phyloP scores from a whole-genome alignment of 2,113 vertebrate species.

The Psophia crepitans region DNA sequence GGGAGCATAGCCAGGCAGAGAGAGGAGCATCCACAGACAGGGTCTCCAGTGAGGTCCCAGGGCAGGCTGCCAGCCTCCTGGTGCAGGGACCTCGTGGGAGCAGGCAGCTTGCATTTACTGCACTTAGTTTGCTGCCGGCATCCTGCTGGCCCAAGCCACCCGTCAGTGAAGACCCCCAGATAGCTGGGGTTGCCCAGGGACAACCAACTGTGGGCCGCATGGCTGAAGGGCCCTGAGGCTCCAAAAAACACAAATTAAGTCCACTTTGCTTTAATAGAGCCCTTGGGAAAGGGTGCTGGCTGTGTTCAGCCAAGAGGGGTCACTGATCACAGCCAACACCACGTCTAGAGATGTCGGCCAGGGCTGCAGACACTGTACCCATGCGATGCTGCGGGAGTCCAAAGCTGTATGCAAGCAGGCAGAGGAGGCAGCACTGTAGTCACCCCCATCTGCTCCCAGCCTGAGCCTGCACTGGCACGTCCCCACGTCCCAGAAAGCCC shows the following conservation, averaged over 20 bases:
- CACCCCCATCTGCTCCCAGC: too few species aligned
- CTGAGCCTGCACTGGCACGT: rapidly evolving
- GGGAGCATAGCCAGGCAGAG: background rate
- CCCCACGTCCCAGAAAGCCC: rapidly evolving
- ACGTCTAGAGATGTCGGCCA: background rate
- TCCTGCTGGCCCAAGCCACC: too few species aligned
- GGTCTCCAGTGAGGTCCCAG: rapidly evolving
- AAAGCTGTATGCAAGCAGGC: rapidly evolving
- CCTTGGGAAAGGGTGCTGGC: background rate
- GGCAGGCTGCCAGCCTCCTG: rapidly evolving
- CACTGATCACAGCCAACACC: rapidly evolving
- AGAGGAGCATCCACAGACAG: background rate
- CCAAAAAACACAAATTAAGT: background rate
- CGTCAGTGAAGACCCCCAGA: too few species aligned
- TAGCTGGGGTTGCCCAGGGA: background rate
- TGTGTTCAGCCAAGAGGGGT: background rate
- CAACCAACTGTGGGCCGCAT: background rate
- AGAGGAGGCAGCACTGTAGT: rapidly evolving
- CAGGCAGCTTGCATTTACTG: rapidly evolving
- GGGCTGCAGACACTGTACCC: background rate
- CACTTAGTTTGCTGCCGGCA: rapidly evolving
- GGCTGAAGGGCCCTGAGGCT: background rate
- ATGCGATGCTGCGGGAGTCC: rapidly evolving
- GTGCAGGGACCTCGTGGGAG: background rate
- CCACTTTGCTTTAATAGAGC: background rate